Base-by-base conservation (phyloP, 2,888 invertebrate species). In the Alsophila aescularia region DNA sequence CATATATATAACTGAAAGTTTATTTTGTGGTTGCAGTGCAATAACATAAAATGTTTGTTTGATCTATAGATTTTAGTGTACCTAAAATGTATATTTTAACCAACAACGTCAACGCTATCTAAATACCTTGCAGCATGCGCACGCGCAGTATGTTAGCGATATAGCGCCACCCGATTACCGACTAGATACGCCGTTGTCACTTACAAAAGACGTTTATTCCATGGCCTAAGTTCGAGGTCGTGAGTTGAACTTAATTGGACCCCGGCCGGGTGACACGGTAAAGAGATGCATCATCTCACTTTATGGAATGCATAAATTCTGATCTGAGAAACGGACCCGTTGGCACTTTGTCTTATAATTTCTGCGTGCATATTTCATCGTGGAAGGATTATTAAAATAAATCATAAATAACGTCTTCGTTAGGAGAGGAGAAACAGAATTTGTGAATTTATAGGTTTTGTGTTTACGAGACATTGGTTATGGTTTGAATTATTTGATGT, bases 171-270 rank as follows among this genome's bases (percentile, higher is more conserved):
- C n/a, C n/a, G n/a, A n/a, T n/a, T n/a, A n/a, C n/a, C n/a, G n/a
- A n/a, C n/a, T n/a, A n/a, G n/a, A n/a, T n/a, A n/a, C n/a, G n/a
- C n/a, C 36, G 35, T 14, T 41, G 6, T 8, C n/a, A 39, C 34
- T 27, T 27, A 3, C 9, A 14, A 13, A 21, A 59, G n/a, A 62
- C 76, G 80, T 79, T 59, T 6, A 44, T 58, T 72, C 69, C 39
- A 29, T 60, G 70, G 85, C 85, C 75, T 74, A 41, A 58, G 62
- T 45, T 55, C 60, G 80, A 87, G 90, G 90, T 90, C 90, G 90
- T 90, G 90, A 88, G 90, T 82, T 81, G 81, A 85, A 89, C 85
- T 89, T 91, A 91, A 90, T 91, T 91, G 90, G 89, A 81, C 83
- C 82, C 81, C 77, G 84, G 84, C 84, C 81, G 87, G 87, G 83